phyloP scores from a whole-genome alignment of 2,888 invertebrate genomes.

The Ctena decussata region DNA sequence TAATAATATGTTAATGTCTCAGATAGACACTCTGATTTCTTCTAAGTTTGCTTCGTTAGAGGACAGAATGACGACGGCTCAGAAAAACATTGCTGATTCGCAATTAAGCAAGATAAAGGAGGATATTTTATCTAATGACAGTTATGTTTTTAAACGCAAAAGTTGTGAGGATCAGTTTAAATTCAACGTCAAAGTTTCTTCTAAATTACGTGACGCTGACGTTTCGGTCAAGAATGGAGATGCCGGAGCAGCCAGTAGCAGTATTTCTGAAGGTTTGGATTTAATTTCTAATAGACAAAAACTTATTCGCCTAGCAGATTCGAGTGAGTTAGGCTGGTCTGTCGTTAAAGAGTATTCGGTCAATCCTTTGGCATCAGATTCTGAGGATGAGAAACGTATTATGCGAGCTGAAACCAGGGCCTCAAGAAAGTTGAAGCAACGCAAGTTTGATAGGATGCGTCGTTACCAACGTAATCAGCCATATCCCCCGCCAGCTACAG shows the following conservation, averaged over 20 bases:
- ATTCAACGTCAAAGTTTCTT: background rate
- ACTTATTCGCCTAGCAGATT: slow-evolving; percentile 4
- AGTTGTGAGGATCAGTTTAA: slow-evolving; percentile 12
- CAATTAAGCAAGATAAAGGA: background rate
- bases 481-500: background rate
- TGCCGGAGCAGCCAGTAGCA: background rate
- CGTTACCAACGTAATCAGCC: background rate
- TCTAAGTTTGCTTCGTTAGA: background rate
- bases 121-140: background rate
- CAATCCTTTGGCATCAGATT: background rate
- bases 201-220: background rate
- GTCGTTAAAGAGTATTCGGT: background rate
- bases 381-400: background rate
- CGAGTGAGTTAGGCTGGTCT: background rate
- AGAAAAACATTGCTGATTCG: background rate
- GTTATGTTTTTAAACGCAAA: background rate
- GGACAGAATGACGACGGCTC: background rate
- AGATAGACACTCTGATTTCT: background rate
- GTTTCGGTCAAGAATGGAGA: too few relatives aligned
- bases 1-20: background rate
- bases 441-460: background rate
- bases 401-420: background rate
- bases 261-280: slow-evolving; percentile 2
- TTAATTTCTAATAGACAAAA: background rate
- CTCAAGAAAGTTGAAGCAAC: background rate